Percentiles rank a stretch among this genome's conserved stretches.
These are phyloP conservation scores for Dryobates pubescens DNA, from an alignment of 2,797 vertebrate species.

Conservation along the genomic window DNA sequence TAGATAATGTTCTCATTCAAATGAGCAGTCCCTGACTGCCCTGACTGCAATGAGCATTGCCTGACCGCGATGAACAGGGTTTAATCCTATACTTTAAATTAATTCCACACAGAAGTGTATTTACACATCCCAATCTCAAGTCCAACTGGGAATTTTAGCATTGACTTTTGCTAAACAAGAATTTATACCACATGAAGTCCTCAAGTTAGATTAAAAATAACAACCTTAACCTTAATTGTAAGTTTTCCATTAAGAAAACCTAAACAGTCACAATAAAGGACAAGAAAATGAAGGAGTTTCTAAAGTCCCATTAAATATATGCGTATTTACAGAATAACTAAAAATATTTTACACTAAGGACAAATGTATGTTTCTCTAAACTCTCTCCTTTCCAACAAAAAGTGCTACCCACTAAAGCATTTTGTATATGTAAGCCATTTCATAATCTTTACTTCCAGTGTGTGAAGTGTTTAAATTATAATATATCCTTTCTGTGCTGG, in stretches of 20 bases:
- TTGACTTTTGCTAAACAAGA: neutral
- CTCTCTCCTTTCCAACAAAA: neutral
- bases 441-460: neutral
- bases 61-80: neutral
- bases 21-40: neutral
- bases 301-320: neutral
- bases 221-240: neutral
- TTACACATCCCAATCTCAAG: neutral
- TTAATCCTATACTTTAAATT: neutral
- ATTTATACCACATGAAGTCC: neutral
- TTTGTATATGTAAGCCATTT: neutral
- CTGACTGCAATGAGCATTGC: neutral
- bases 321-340: neutral
- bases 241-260: neutral
- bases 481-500: neutral
- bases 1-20: constrained; percentile 7
- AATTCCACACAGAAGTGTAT: neutral
- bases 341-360: neutral
- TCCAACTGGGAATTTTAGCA: neutral
- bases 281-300: neutral
- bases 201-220: neutral
- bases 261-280: neutral
- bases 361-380: neutral
- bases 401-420: neutral
- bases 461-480: neutral